These are phyloP conservation scores for Megathymus violae DNA, from an alignment of 1,140 invertebrate species.

Conservation along the genomic window DNA sequence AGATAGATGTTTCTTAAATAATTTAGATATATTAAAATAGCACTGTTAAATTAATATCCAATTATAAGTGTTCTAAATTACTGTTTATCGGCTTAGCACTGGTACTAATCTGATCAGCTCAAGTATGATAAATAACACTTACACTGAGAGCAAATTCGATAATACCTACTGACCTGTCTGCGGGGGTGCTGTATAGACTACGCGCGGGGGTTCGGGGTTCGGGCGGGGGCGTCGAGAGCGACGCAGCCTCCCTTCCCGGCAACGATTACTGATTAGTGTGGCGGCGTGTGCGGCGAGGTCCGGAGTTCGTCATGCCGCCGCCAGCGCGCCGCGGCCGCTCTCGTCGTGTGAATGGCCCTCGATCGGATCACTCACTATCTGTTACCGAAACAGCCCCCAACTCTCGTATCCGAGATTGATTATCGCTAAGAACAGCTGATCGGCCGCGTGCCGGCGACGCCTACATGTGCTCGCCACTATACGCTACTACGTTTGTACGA, in stretches of 20 bases:
- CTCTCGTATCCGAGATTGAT: conserved; percentile 48
- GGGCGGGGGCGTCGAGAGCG: conserved; percentile 55
- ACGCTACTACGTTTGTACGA: conserved; percentile 70
- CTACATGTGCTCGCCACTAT: conserved; percentile 67
- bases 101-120: too few species aligned
- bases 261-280: conserved; percentile 82
- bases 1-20: too few species aligned
- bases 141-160: not conserved
- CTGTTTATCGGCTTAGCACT: too few species aligned
- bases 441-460: conserved; percentile 51
- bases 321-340: conserved; percentile 45
- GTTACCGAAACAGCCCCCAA: too few species aligned
- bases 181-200: conserved; percentile 40
- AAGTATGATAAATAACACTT: too few species aligned
- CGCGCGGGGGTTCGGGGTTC: conserved; percentile 38
- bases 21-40: too few species aligned
- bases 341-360: conserved; percentile 46
- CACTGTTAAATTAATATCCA: too few species aligned
- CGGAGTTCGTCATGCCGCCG: conserved; percentile 63
- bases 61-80: too few species aligned
- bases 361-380: conserved; percentile 29
- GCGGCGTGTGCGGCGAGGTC: conserved; percentile 72
- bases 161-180: conserved; percentile 43
- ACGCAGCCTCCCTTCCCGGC: conserved; percentile 79
- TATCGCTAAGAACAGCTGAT: conserved; percentile 66